Conservation (phyloP, 2,113 vertebrate species). For the Perca flavescens region DNA sequence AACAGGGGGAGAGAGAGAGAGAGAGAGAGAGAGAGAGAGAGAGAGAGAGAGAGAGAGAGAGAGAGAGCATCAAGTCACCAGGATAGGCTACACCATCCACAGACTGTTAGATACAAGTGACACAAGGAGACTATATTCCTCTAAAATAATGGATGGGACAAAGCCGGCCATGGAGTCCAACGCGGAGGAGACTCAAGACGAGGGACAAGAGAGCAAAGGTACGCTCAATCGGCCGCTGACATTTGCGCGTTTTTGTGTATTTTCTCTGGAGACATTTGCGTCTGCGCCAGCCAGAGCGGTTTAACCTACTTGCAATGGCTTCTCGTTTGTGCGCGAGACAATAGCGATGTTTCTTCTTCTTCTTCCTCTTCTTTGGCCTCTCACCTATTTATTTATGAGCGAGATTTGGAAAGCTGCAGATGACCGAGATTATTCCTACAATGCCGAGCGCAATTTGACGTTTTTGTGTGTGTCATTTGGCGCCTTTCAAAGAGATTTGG, state of each 20-base stretch:
- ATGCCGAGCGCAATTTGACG: slow-evolving; percentile 13
- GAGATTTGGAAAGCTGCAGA: neutral
- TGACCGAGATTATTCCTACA: slow-evolving; percentile 5
- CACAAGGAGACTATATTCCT: slow-evolving; percentile 85
- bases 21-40: slow-evolving; percentile 35
- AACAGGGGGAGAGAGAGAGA: slow-evolving; percentile 45
- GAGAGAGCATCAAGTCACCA: slow-evolving; percentile 68
- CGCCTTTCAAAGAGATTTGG: slow-evolving; percentile 8
- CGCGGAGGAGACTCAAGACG: slow-evolving; percentile 94
- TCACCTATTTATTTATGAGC: slow-evolving; percentile 19
- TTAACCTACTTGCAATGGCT: slow-evolving; percentile 77
- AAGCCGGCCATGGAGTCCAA: slow-evolving; percentile 97
- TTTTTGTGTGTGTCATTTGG: neutral
- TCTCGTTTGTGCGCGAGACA: slow-evolving; percentile 65
- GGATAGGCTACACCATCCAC: slow-evolving; percentile 66
- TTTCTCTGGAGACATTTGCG: slow-evolving; percentile 47
- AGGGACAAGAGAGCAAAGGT: slow-evolving; percentile 99
- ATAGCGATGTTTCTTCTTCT: slow-evolving; percentile 41
- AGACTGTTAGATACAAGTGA: slow-evolving; percentile 61
- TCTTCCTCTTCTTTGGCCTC: neutral
- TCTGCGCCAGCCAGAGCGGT: slow-evolving; percentile 82
- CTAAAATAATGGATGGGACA: slow-evolving; percentile 92
- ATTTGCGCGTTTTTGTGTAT: slow-evolving; percentile 36
- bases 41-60: slow-evolving; percentile 52
- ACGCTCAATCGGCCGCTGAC: slow-evolving; percentile 55